phyloP scores from a whole-genome alignment of 1,140 invertebrate genomes.

The Plodia interpunctella region DNA sequence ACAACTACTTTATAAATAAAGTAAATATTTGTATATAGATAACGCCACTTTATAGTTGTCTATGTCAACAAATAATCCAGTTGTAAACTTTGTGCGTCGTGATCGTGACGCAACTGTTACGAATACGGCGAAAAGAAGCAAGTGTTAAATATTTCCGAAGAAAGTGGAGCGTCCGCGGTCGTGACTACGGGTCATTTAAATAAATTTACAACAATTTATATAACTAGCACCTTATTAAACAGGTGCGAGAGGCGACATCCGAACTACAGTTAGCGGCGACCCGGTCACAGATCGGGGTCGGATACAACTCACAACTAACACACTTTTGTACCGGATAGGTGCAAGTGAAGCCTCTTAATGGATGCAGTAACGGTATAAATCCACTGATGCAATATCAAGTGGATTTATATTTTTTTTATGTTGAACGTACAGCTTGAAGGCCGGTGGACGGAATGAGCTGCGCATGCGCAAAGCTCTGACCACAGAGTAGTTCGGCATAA shows the following conservation, averaged over 20 bases:
- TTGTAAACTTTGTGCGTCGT: not conserved
- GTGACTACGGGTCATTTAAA: constrained; percentile 31
- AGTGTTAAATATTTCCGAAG: constrained; percentile 31
- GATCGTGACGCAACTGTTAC: constrained; percentile 22
- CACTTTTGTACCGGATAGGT: constrained; percentile 54
- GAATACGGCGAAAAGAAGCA: constrained; percentile 15
- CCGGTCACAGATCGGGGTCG: constrained; percentile 64
- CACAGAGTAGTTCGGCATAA: no score
- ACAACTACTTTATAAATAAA: no score
- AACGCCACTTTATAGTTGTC: no score
- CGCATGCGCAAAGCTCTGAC: no score
- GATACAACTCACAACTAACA: constrained; percentile 47
- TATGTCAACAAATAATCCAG: not conserved
- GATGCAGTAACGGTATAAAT: constrained; percentile 2
- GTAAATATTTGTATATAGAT: no score
- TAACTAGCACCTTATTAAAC: constrained; percentile 63
- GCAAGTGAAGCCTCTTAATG: constrained; percentile 4
- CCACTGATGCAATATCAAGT: not conserved
- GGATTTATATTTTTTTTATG: not conserved
- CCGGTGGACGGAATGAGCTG: no score
- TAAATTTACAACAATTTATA: constrained; percentile 59
- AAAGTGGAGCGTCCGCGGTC: constrained; percentile 41
- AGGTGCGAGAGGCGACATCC: constrained; percentile 58
- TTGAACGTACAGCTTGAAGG: no score
- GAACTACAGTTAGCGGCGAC: constrained; percentile 66